phyloP scores from a whole-genome alignment of 1,140 invertebrate species.

The Pseudomyrmex sp. region DNA sequence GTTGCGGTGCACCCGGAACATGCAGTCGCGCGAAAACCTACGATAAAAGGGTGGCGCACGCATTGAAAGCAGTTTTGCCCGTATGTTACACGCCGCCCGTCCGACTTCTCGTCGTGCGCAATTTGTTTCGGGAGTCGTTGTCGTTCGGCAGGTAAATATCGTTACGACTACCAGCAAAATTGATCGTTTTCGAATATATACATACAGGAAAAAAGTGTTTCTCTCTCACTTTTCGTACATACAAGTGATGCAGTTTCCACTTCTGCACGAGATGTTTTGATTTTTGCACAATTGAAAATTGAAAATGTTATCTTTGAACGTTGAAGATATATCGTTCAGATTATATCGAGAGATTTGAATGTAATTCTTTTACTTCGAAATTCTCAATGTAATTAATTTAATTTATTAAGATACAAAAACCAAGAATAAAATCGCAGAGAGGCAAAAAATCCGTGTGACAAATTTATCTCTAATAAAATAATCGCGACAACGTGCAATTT shows the following conservation, averaged over 20 bases:
- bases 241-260: too few species aligned
- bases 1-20: neutral
- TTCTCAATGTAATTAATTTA: too few species aligned
- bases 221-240: neutral
- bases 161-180: conserved; percentile 15
- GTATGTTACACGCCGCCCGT: conserved; percentile 31
- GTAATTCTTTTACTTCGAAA: too few species aligned
- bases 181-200: conserved; percentile 16
- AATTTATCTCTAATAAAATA: neutral
- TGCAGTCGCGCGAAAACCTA: conserved; percentile 42
- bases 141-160: conserved; percentile 39
- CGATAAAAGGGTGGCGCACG: conserved; percentile 55
- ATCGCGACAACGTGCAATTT: neutral
- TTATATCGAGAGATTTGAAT: too few species aligned
- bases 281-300: too few species aligned
- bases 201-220: neutral
- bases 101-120: conserved; percentile 24
- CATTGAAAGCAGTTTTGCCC: conserved; percentile 43
- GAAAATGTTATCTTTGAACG: too few species aligned
- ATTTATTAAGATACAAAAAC: neutral
- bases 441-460: neutral
- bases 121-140: conserved; percentile 31
- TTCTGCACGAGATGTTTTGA: too few species aligned
- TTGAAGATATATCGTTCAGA: too few species aligned
- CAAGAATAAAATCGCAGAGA: neutral